Percentiles rank a stretch among this genome's conserved stretches.
phyloP scores from a whole-genome alignment of 2,113 vertebrate species.

The Phylloscopus trochiloides region DNA sequence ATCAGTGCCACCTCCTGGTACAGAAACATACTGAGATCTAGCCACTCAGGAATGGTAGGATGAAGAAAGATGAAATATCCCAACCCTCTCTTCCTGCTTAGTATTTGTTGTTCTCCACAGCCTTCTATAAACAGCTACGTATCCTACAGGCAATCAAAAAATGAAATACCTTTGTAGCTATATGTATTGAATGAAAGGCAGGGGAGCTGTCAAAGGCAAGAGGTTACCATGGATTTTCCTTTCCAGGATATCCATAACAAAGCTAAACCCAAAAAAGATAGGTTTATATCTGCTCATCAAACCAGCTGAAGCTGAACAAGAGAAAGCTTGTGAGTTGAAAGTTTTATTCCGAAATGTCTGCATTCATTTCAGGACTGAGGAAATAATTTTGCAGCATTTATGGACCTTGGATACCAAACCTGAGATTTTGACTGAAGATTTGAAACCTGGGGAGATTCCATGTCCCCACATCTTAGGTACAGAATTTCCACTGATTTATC shows the following conservation, averaged over 20 bases:
- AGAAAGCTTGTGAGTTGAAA: not conserved
- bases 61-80: not conserved
- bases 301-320: not conserved
- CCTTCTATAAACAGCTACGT: not conserved
- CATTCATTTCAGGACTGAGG: not conserved
- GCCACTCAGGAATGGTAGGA: not conserved
- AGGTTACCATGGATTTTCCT: not conserved
- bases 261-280: not conserved
- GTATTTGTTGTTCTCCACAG: not conserved
- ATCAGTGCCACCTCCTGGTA: constrained; percentile 13
- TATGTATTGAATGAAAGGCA: not conserved
- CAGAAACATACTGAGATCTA: not conserved
- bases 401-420: not conserved
- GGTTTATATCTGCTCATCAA: not conserved
- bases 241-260: not conserved
- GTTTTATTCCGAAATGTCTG: not conserved
- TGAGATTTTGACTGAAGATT: not conserved
- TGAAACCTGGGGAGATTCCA: not conserved
- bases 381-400: not conserved
- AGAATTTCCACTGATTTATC: not conserved
- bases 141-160: not conserved
- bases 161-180: not conserved
- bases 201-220: not conserved
- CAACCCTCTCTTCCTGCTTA: not conserved
- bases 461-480: not conserved